Conservation (phyloP, 2,888 invertebrate genomes). For the Nomada fucata region DNA sequence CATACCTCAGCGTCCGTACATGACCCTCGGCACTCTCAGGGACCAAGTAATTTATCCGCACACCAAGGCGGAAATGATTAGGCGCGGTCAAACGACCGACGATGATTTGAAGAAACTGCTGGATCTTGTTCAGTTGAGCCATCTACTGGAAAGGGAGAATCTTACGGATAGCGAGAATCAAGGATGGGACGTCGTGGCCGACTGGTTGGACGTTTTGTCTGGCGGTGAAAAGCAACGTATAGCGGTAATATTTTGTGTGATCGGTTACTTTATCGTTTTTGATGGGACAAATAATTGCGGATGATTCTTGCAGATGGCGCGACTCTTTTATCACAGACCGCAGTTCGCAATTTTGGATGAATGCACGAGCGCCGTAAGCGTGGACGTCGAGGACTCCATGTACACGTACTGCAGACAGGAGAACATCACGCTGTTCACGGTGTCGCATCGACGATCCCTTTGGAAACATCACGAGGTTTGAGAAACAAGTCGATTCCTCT, state of each 20-base stretch:
- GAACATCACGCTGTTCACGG: conserved; percentile 97
- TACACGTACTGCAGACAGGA: conserved; percentile 95
- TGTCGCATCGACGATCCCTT: conserved; percentile 98
- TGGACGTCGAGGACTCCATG: conserved; percentile 99
- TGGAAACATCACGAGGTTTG: conserved; percentile 97
- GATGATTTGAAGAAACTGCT: conserved; percentile 91
- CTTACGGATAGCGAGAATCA: conserved; percentile 84
- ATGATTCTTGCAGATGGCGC: conserved; percentile 90
- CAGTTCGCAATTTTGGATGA: conserved; percentile 99
- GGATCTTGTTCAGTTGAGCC: conserved; percentile 92
- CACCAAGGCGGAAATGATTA: conserved; percentile 92
- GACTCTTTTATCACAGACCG: conserved; percentile 98
- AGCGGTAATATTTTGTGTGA: conserved; percentile 87
- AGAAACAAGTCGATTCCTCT: neutral
- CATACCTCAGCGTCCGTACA: conserved; percentile 98
- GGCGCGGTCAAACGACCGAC: conserved; percentile 90
- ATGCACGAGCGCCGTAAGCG: conserved; percentile 99
- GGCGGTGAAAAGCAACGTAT: conserved; percentile 99
- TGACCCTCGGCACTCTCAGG: conserved; percentile 97
- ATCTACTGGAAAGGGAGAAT: conserved; percentile 93
- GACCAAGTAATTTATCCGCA: conserved; percentile 99
- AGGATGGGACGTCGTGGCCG: conserved; percentile 96
- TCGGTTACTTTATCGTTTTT: neutral
- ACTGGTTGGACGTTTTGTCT: conserved; percentile 99
- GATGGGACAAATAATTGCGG: neutral